These are phyloP conservation scores for Aeoliscus strigatus DNA, from an alignment of 2,797 vertebrate genomes.

Conservation along the genomic window DNA sequence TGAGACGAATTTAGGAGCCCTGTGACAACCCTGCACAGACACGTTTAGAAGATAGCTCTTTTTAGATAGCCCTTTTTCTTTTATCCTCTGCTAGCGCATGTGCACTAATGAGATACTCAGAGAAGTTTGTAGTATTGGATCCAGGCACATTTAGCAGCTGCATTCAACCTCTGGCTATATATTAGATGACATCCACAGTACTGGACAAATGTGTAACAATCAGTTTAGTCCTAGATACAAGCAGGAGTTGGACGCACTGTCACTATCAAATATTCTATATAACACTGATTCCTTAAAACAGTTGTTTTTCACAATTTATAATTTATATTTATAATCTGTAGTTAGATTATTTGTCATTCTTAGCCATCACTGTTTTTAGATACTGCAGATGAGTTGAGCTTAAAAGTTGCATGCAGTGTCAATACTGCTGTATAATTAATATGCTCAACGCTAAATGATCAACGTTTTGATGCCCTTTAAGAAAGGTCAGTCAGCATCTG, in stretches of 20 bases:
- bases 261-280: conserved; percentile 1
- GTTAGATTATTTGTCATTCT: no score
- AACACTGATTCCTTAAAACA: no score
- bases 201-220: conserved; percentile 12
- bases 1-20: conserved; percentile 6
- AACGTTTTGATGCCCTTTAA: conserved; percentile 25
- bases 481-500: conserved; percentile 22
- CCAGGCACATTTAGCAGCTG: conserved; percentile 12
- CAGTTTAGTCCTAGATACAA: conserved; percentile 4
- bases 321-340: no score
- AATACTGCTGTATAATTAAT: conserved; percentile 17
- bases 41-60: conserved; percentile 4
- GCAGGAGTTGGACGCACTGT: conserved; percentile 1
- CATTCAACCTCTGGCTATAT: conserved; percentile 6
- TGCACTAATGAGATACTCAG: neutral
- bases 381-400: no score
- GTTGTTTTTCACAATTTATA: no score
- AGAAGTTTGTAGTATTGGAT: conserved; percentile 6
- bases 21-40: neutral
- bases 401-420: conserved; percentile 1
- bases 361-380: no score
- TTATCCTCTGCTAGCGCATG: conserved; percentile 5
- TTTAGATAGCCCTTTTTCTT: neutral
- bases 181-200: conserved; percentile 11
- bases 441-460: conserved; percentile 15